Evolutionary conservation across 2,888 invertebrate species (phyloP), one percentile per base, ranked within the genome.

Genomic region (Sicus ferrugineus): DNA sequence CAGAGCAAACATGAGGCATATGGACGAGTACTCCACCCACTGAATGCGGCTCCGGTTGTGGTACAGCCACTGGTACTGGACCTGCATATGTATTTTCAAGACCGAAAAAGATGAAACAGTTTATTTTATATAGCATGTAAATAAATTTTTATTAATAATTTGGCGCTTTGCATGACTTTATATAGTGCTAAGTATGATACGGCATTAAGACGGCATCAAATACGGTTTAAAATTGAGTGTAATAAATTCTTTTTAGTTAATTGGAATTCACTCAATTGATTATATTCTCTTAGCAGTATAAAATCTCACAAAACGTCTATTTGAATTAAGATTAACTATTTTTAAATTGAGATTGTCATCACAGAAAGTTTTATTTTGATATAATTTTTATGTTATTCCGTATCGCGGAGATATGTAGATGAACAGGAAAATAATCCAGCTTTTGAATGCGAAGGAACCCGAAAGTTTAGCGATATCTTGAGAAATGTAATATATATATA

Each of bases 1-100:
- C 89, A 87, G 88, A 89, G 90, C 92, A 88, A 88, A 95, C 95
- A 89, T 95, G 94, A 76, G 95, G 95, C 95, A 95, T 95, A 84
- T 95, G 94, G 76, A 94, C 95, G 79, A 96, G 89, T 74, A 95
- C 94, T 68, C 94, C 94, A 74, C 94, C 93, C 70, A 95, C 92
- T 31, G 90, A 92, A 86, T 90, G 90, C 72, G 89, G 89, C 83
- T 93, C 93, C 62, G 91, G 89, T 76, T 89, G 88, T 61, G 89
- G 90, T 42, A 86, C 86, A 48, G 85, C 85, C 66, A 86, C 84
- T 14, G 89, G 90, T 68, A 86, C 80, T 64, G 86, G 84, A 78
- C 86, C 85, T 85, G 77, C 42, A 72, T 69, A 21, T n/a, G 63
- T 59, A 34, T 11, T 21, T 3, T 42, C 23, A 54, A 31, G 31